Evolutionary conservation across 1,140 invertebrate species (phyloP).

Genomic region (Cepaea nemoralis): DNA sequence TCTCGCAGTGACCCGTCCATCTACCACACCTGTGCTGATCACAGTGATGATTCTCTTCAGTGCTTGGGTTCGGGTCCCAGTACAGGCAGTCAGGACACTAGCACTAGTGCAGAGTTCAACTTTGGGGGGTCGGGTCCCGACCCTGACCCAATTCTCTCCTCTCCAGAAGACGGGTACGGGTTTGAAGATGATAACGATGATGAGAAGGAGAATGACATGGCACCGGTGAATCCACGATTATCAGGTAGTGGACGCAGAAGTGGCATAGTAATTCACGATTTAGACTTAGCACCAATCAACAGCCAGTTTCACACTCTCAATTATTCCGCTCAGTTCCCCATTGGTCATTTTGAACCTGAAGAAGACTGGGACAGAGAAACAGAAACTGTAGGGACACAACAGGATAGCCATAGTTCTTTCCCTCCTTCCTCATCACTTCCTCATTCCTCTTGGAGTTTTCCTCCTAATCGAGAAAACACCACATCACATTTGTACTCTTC

Average conservation of each 20-base stretch:
- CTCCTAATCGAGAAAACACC: neutral
- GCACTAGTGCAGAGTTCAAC: conserved; percentile 64
- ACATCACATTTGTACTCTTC: neutral
- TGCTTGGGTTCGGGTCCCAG: conserved; percentile 49
- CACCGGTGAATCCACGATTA: neutral
- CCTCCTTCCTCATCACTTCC: conserved; percentile 18
- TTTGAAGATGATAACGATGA: conserved; percentile 40
- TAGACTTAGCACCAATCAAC: conserved; percentile 15
- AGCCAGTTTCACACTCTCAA: conserved; percentile 14
- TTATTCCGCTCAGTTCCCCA: neutral
- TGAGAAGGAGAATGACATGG: conserved; percentile 12
- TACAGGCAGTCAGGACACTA: conserved; percentile 58
- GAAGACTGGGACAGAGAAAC: conserved; percentile 26
- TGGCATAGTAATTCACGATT: conserved; percentile 21
- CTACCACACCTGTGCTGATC: conserved; percentile 57
- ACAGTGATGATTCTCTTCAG: conserved; percentile 45
- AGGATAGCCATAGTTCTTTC: neutral
- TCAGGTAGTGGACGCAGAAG: conserved; percentile 6
- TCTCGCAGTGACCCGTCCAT: conserved; percentile 64
- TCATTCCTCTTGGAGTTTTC: conserved; percentile 13
- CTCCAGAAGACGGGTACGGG: conserved; percentile 46
- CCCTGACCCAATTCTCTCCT: conserved; percentile 49
- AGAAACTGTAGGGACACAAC: neutral
- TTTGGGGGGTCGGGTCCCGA: conserved; percentile 50
- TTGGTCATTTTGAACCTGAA: conserved; percentile 16